Evolutionary conservation across 2,113 vertebrate genomes (phyloP), one percentile per base, ranked within the genome.

Genomic region (Galbula dea): DNA sequence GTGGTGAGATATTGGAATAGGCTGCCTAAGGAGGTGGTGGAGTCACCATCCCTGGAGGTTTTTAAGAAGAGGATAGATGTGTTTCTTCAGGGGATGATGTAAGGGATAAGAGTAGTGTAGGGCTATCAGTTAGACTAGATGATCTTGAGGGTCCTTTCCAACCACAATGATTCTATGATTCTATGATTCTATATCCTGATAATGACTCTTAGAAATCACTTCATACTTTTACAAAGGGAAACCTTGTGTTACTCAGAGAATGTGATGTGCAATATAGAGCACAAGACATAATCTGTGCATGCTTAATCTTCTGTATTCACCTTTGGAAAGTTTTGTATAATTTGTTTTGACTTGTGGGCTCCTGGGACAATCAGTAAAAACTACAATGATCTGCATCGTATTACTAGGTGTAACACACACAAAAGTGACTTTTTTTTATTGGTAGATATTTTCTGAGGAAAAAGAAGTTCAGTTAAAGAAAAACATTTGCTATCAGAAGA

Each of bases 361-460:
- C 22, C 58, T 61, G 34, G 24, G 24, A 11, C 41, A 57, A 27
- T 48, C 68, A 65, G 10, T 12, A 90, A 61, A 86, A 68, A 7
- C n/a, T 16, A 57, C 18, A 74, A 9, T 0, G 0, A 17, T 52
- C 18, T 74, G 6, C 16, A 74, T 84, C 3, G 0, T 61, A 27
- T 68, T 86, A 48, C 27, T 58, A 23, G 3, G 15, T 77, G 41
- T 14, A 65, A 57, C 5, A 72, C 14, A 48, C 32, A 32, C 1
- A 43, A 41, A 39, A 83, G 4, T 65, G 37, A 26, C 13, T 5
- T 34, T 39, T 26, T 29, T 88, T 41, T 48, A 10, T 46, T 87
- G 15, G 27, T 66, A 67, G 32, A 7, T 82, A 36, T 45, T 67
- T 67, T 68, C 49, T 30, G 23, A 86, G 54, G 49, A 61, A 45